phyloP scores from a whole-genome alignment of 1,140 invertebrate species.

The Drosophila guanche region DNA sequence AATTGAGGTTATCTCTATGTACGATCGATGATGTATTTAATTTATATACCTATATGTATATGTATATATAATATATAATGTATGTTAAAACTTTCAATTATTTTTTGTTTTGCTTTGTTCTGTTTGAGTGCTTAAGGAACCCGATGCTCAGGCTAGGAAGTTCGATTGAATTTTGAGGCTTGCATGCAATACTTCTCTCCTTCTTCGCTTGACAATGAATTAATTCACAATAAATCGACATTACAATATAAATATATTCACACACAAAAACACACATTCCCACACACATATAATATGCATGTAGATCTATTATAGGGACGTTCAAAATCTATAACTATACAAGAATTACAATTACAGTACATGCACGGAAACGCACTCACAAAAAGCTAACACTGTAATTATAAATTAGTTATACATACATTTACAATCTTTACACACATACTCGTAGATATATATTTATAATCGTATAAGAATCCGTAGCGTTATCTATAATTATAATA shows the following conservation, averaged over 20 bases:
- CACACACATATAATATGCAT: conserved; percentile 19
- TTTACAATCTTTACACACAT: conserved; percentile 24
- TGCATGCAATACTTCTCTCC: conserved; percentile 51
- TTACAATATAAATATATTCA: conserved; percentile 27
- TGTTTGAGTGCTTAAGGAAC: conserved; percentile 60
- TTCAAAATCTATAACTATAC: conserved; percentile 60
- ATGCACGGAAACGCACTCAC: conserved; percentile 48
- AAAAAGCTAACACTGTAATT: conserved; percentile 57
- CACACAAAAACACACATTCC: conserved; percentile 33
- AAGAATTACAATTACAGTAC: conserved; percentile 51
- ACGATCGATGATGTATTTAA: conserved; percentile 47
- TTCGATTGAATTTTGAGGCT: conserved; percentile 33
- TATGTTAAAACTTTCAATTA: conserved; percentile 60
- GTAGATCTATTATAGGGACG: conserved; percentile 57
- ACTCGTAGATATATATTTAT: conserved; percentile 11
- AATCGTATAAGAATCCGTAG: conserved; percentile 36
- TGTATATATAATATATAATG: conserved; percentile 30
- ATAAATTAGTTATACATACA: conserved; percentile 45
- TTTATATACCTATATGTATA: conserved; percentile 31
- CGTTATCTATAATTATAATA: conserved; percentile 69
- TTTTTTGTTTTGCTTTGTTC: conserved; percentile 39
- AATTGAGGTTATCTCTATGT: conserved; percentile 30
- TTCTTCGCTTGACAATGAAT: too few species aligned
- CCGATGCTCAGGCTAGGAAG: conserved; percentile 45
- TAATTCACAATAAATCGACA: too few species aligned